phyloP scores from a whole-genome alignment of 2,113 vertebrate species.

The Tachysurus vachellii region DNA sequence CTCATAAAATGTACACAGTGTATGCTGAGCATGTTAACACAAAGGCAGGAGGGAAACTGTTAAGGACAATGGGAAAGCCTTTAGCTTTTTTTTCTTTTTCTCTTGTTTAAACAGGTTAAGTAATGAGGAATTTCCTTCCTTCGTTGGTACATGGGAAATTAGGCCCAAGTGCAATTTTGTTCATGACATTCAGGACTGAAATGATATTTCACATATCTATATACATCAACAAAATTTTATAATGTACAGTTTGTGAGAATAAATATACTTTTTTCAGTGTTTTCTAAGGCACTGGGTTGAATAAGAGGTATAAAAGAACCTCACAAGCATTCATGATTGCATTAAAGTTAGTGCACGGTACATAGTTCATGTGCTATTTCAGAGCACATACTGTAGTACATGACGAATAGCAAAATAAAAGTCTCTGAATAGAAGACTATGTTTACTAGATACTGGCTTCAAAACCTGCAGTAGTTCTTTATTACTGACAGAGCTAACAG shows the following conservation, averaged over 20 bases:
- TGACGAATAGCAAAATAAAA: background rate
- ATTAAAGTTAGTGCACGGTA: background rate
- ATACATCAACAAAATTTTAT: background rate
- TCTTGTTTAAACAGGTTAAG: background rate
- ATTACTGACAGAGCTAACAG: background rate
- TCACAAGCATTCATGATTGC: background rate
- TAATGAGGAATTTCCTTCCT: background rate
- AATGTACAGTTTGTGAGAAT: slow-evolving; percentile 27
- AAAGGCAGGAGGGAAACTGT: slow-evolving; percentile 4
- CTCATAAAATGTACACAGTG: background rate
- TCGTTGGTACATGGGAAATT: background rate
- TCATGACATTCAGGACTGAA: background rate
- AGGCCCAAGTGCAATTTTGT: slow-evolving; percentile 16
- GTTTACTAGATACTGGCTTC: slow-evolving; percentile 2
- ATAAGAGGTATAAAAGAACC: background rate
- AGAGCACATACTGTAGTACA: background rate
- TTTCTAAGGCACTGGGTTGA: slow-evolving; percentile 16
- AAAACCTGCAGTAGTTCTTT: slow-evolving; percentile 7
- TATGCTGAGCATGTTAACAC: background rate
- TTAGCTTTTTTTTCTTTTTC: background rate
- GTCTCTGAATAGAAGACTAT: background rate
- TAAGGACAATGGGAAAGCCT: background rate
- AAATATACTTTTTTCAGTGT: slow-evolving; percentile 10
- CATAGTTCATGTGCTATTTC: background rate
- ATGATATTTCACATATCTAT: slow-evolving; percentile 13